Conservation (phyloP, 2,888 invertebrate genomes). For the Chrysodeixis includens region DNA sequence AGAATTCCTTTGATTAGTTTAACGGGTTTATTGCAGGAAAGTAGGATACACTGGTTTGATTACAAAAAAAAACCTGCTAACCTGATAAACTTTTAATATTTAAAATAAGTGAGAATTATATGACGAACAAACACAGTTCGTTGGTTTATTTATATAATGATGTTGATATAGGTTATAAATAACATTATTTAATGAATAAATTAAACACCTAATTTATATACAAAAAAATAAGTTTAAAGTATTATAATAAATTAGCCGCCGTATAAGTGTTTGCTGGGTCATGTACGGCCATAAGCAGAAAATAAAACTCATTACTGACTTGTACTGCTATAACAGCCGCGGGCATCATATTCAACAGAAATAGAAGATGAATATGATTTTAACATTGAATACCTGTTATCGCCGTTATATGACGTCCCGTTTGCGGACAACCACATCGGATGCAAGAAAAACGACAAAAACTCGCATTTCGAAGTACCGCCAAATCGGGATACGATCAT, state of each 20-base stretch:
- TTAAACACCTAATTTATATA: conserved; percentile 4
- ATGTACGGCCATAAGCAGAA: conserved; percentile 23
- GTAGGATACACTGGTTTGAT: too few relatives aligned
- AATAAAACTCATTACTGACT: conserved; percentile 26
- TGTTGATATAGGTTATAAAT: not conserved
- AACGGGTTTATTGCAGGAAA: too few relatives aligned
- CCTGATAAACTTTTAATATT: too few relatives aligned
- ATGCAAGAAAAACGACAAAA: conserved; percentile 82
- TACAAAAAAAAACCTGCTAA: too few relatives aligned
- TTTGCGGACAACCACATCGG: conserved; percentile 75
- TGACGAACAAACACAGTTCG: not conserved
- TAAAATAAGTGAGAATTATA: too few relatives aligned
- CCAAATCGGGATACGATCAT: conserved; percentile 85
- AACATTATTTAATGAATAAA: not conserved
- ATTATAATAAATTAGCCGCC: not conserved
- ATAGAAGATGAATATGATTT: conserved; percentile 71
- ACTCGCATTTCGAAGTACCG: conserved; percentile 78
- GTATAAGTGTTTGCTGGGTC: not conserved
- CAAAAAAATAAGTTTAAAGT: too few relatives aligned
- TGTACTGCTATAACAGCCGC: conserved; percentile 16
- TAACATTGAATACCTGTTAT: conserved; percentile 72
- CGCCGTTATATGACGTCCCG: conserved; percentile 85
- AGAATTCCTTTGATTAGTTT: too few relatives aligned
- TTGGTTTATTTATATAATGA: not conserved
- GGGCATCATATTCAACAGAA: conserved; percentile 54